A percentile compares a stretch with the other conserved stretches of the same genome.
phyloP scores from a whole-genome alignment of 2,888 invertebrate genomes.

The Hydrotaea diabolus region DNA sequence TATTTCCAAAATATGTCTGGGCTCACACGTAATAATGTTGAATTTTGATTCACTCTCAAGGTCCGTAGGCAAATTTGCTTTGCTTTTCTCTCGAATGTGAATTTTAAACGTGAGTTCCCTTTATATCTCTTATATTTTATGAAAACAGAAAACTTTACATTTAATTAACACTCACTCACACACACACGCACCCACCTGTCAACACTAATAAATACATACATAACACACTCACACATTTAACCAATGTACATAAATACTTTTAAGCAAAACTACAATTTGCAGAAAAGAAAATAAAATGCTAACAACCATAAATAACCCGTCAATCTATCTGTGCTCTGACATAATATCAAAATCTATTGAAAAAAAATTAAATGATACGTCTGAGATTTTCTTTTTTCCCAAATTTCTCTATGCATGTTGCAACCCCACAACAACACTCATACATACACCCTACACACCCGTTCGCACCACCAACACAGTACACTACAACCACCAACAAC shows the following conservation, averaged over 20 bases:
- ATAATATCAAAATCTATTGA: constrained; percentile 28
- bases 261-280: constrained; percentile 46
- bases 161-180: constrained; percentile 24
- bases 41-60: too few species aligned
- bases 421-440: constrained; percentile 33
- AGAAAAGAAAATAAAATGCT: constrained; percentile 40
- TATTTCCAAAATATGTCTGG: too few species aligned
- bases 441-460: constrained; percentile 9
- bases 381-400: constrained; percentile 57
- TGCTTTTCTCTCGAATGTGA: too few species aligned
- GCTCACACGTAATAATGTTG: too few species aligned
- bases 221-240: constrained; percentile 25
- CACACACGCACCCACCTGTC: neutral
- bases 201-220: neutral
- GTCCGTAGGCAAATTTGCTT: too few species aligned
- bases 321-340: neutral
- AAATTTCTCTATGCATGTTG: constrained; percentile 49
- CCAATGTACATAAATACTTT: constrained; percentile 19
- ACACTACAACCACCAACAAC: constrained; percentile 46
- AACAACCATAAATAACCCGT: constrained; percentile 13
- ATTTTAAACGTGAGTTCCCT: too few species aligned
- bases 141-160: constrained; percentile 56
- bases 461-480: neutral
- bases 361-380: constrained; percentile 51
- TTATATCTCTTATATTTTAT: too few species aligned